These are phyloP conservation scores for Nettapus auritus DNA, from an alignment of 2,113 vertebrate genomes.

Conservation along the genomic window DNA sequence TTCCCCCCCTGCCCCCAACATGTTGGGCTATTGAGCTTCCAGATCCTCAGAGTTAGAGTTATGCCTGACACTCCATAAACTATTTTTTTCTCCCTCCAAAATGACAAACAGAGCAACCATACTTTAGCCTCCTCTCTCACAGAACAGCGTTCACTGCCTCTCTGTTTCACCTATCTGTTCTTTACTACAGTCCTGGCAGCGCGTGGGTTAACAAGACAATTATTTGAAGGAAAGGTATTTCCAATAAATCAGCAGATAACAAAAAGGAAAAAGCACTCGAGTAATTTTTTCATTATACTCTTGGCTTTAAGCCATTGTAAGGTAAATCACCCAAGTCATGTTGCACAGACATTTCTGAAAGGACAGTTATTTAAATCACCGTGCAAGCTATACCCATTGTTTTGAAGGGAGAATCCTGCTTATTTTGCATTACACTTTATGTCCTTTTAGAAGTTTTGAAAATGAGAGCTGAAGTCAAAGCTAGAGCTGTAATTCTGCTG, in stretches of 20 bases:
- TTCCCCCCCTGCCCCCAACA: not conserved
- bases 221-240: constrained; percentile 46
- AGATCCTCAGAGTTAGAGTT: not conserved
- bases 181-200: not conserved
- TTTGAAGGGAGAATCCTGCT: constrained; percentile 13
- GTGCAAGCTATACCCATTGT: constrained; percentile 14
- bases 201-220: not conserved
- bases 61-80: not conserved
- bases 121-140: not conserved
- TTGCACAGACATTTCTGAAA: constrained; percentile 40
- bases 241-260: constrained; percentile 59
- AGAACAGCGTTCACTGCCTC: not conserved
- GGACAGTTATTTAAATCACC: constrained; percentile 36
- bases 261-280: constrained; percentile 43
- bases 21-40: not conserved
- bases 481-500: not conserved
- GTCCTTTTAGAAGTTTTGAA: not conserved
- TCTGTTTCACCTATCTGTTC: not conserved
- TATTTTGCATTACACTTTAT: not conserved
- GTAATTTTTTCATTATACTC: constrained; percentile 62
- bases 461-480: not conserved
- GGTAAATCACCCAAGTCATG: constrained; percentile 64
- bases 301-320: constrained; percentile 57
- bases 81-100: not conserved
- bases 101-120: not conserved